Percentiles rank a stretch among this genome's conserved stretches.
These are phyloP conservation scores for Raillietiella orientalis DNA, from an alignment of 2,888 invertebrate genomes.

Conservation along the genomic window DNA sequence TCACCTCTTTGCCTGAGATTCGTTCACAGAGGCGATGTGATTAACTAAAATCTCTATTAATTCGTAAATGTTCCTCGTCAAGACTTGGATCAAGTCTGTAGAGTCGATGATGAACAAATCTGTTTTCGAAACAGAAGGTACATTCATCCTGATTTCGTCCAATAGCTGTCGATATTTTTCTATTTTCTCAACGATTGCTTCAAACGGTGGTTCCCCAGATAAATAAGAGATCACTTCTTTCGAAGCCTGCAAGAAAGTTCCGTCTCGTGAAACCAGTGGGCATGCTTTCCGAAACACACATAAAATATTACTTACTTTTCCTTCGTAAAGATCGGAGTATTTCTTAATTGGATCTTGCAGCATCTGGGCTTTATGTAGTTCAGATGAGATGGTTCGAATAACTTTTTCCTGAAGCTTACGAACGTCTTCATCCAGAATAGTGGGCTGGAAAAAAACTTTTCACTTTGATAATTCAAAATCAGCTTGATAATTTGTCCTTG, in stretches of 20 bases:
- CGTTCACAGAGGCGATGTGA: too few relatives aligned
- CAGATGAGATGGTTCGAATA: too few relatives aligned
- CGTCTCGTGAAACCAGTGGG: conserved; percentile 7
- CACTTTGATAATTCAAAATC: too few relatives aligned
- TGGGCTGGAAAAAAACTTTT: conserved; percentile 3
- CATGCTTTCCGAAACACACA: conserved; percentile 4
- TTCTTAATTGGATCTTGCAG: too few relatives aligned
- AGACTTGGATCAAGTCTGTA: neutral
- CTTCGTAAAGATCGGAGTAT: too few relatives aligned
- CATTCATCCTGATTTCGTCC: conserved; percentile 16
- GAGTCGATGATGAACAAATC: neutral
- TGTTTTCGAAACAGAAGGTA: conserved; percentile 6
- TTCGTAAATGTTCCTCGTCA: neutral
- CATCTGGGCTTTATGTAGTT: too few relatives aligned
- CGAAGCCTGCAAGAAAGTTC: conserved; percentile 22
- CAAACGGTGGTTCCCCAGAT: conserved; percentile 18
- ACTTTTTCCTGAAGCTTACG: conserved; percentile 8
- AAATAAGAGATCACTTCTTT: conserved; percentile 30
- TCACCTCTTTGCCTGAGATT: too few relatives aligned
- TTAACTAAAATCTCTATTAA: neutral
- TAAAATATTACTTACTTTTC: conserved; percentile 37
- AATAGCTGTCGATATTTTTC: conserved; percentile 15
- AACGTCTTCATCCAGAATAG: conserved; percentile 11
- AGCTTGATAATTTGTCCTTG: too few relatives aligned
- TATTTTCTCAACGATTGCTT: conserved; percentile 16